phyloP scores from a whole-genome alignment of 2,797 vertebrate genomes.

The Rhinatrema bivittatum region DNA sequence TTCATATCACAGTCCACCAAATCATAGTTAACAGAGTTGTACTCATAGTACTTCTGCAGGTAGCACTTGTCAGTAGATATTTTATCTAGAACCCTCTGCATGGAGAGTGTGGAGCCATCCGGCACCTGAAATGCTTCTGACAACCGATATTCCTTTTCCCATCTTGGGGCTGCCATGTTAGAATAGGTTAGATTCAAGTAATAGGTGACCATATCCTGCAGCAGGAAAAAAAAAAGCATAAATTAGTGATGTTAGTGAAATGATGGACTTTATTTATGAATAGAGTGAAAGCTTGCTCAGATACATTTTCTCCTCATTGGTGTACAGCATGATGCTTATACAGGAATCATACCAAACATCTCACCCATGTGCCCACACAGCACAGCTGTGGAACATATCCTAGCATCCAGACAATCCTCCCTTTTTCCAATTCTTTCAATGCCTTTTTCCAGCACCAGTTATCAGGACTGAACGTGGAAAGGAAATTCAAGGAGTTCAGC shows the following conservation, averaged over 20 bases:
- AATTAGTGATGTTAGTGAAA: too few relatives aligned
- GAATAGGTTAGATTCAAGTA: conserved; percentile 81
- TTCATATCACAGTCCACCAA: conserved; percentile 41
- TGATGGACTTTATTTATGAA: neutral
- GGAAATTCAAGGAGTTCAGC: too few relatives aligned
- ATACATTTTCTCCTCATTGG: too few relatives aligned
- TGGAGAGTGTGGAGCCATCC: conserved; percentile 64
- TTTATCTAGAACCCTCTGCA: conserved; percentile 61
- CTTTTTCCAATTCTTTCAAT: too few relatives aligned
- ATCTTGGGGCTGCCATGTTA: conserved; percentile 53
- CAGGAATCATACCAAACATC: too few relatives aligned
- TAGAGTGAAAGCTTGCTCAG: accelerated
- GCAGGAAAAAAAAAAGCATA: accelerated
- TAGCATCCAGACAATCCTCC: too few relatives aligned
- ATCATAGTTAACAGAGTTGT: conserved; percentile 86
- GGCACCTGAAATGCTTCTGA: conserved; percentile 71
- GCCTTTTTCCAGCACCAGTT: too few relatives aligned
- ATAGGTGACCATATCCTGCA: conserved; percentile 83
- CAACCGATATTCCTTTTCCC: conserved; percentile 85
- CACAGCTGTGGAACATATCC: too few relatives aligned
- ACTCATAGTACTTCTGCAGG: conserved; percentile 78
- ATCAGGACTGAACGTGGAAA: too few relatives aligned
- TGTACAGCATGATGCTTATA: too few relatives aligned
- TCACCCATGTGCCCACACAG: too few relatives aligned
- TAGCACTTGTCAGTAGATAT: conserved; percentile 39